Conservation (phyloP, 1,140 invertebrate genomes). For the Asbolus verrucosus region DNA sequence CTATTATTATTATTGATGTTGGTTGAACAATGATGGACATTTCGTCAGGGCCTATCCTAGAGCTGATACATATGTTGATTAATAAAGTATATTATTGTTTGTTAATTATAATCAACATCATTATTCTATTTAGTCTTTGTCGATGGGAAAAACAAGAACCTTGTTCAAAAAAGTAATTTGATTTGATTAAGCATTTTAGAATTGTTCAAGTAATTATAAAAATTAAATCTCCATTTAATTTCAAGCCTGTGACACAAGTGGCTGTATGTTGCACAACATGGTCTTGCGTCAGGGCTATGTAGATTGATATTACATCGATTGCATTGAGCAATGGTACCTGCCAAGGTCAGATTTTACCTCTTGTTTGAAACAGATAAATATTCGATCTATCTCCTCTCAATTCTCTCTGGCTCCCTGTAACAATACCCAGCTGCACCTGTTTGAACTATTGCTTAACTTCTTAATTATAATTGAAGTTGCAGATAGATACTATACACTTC, state of each 20-base stretch:
- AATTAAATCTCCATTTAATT: conserved; percentile 33
- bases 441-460: conserved; percentile 36
- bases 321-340: conserved; percentile 46
- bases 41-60: too few species aligned
- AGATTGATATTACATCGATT: conserved; percentile 49
- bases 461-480: conserved; percentile 35
- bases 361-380: conserved; percentile 26
- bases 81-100: neutral
- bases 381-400: conserved; percentile 20
- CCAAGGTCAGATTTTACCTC: conserved; percentile 44
- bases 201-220: neutral
- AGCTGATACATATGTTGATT: too few species aligned
- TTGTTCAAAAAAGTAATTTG: neutral
- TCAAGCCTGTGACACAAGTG: conserved; percentile 28
- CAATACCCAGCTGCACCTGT: conserved; percentile 40
- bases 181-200: neutral
- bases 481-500: conserved; percentile 8
- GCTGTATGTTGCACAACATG: conserved; percentile 34
- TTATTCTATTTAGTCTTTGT: too few species aligned
- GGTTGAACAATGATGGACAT: too few species aligned
- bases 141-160: neutral
- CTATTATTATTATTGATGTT: too few species aligned
- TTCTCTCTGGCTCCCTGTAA: conserved; percentile 1
- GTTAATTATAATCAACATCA: neutral
- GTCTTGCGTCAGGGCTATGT: conserved; percentile 47